Percentiles rank a stretch among this genome's conserved stretches.
Evolutionary conservation across 2,888 invertebrate genomes (phyloP).

Genomic region (Acanthosepion lycidas): DNA sequence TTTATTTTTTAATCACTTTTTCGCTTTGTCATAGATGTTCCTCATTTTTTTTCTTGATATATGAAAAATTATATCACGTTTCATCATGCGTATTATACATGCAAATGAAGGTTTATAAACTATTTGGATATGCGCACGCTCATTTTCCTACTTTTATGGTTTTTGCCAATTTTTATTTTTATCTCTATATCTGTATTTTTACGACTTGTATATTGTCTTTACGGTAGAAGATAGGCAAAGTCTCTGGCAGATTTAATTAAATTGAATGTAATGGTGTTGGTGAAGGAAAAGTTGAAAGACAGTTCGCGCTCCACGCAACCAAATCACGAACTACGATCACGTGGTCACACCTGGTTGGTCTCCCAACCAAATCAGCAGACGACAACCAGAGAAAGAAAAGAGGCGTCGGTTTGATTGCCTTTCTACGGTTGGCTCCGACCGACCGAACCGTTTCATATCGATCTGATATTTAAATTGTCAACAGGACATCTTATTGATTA

Average conservation of each 20-base stretch:
- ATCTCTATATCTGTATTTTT: background rate
- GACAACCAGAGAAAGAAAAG: background rate
- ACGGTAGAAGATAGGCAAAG: background rate
- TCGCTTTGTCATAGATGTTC: no score
- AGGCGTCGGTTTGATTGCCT: background rate
- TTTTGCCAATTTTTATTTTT: no score
- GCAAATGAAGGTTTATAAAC: no score
- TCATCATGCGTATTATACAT: no score
- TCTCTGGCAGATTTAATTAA: background rate
- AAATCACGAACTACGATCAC: background rate
- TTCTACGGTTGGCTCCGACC: background rate
- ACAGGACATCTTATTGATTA: background rate
- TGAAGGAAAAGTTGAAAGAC: background rate
- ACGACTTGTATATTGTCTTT: background rate
- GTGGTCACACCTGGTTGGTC: background rate
- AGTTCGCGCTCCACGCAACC: background rate
- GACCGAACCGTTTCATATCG: background rate
- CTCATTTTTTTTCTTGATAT: no score
- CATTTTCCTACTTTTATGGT: no score
- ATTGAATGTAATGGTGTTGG: background rate
- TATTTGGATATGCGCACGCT: no score
- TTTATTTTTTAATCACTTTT: no score
- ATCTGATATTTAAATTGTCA: background rate
- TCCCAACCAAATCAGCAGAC: background rate
- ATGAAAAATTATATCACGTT: no score